phyloP scores from a whole-genome alignment of 2,888 invertebrate genomes.

The Lasioglossum calceatum region DNA sequence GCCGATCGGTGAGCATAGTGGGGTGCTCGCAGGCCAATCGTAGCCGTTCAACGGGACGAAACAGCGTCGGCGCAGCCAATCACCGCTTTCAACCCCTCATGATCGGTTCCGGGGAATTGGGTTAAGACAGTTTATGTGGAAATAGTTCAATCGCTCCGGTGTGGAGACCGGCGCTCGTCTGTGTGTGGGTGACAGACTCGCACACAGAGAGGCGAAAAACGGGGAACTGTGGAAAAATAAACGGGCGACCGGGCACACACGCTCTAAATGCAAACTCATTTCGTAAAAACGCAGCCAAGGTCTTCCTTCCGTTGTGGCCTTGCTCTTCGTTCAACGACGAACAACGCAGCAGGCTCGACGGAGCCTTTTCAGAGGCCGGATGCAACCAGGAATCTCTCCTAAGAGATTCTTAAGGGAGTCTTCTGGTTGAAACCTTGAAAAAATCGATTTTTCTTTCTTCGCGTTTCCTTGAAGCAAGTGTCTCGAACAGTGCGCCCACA shows the following conservation, averaged over 20 bases:
- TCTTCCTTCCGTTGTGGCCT: constrained; percentile 41
- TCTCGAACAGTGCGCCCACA: background rate
- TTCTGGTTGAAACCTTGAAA: background rate
- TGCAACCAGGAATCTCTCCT: background rate
- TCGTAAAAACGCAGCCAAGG: constrained; percentile 57
- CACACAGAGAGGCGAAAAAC: constrained; percentile 16
- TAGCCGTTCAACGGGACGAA: constrained; percentile 44
- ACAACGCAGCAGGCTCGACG: background rate
- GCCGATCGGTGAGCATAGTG: constrained; percentile 73
- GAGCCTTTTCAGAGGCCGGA: background rate
- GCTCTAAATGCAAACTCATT: constrained; percentile 51
- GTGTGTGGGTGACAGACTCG: constrained; percentile 27
- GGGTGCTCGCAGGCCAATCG: constrained; percentile 75
- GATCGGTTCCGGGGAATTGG: constrained; percentile 66
- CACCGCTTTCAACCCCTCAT: constrained; percentile 71
- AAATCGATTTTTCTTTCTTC: constrained; percentile 1
- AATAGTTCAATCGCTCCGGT: constrained; percentile 36
- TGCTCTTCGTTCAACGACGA: background rate
- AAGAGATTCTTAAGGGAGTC: constrained; percentile 1
- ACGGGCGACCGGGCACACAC: constrained; percentile 25
- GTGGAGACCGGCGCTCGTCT: background rate
- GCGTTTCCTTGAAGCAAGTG: background rate
- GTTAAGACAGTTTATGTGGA: constrained; percentile 66
- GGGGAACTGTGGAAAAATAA: constrained; percentile 34
- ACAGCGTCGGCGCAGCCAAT: constrained; percentile 64